These are phyloP conservation scores for Halichondria panicea DNA, from an alignment of 37 sponge, comb jelly and placozoan genomes.

Conservation along the genomic window DNA sequence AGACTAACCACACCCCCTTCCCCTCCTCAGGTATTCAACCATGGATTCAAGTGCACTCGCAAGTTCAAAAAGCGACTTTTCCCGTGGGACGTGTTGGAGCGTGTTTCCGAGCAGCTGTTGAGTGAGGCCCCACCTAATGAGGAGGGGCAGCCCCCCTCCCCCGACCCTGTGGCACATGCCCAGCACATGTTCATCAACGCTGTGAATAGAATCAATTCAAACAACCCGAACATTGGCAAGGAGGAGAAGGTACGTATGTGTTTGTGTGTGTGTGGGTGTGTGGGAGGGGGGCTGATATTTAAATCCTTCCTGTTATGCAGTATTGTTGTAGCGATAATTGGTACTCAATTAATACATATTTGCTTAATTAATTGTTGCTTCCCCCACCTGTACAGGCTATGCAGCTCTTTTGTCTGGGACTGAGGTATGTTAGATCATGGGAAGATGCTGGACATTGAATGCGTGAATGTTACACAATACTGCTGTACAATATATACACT, in stretches of 20 bases:
- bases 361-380: neutral
- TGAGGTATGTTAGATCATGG: conserved; percentile 3
- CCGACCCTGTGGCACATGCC: conserved; percentile 3
- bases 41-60: conserved; percentile 35
- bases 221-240: conserved; percentile 47
- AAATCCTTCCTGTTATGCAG: neutral
- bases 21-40: conserved; percentile 23
- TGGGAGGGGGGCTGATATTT: neutral
- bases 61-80: conserved; percentile 54
- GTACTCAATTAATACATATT: neutral
- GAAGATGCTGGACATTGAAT: neutral
- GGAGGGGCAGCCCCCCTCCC: no score
- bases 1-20: no score
- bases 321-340: neutral
- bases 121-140: neutral
- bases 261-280: neutral
- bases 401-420: conserved; percentile 16
- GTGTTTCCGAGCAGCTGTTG: conserved; percentile 14
- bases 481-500: neutral
- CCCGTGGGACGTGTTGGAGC: conserved; percentile 59
- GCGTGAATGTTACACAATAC: neutral
- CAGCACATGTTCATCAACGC: conserved; percentile 26
- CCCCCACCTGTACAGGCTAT: conserved; percentile 4
- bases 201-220: conserved; percentile 38
- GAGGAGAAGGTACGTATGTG: conserved; percentile 42